phyloP scores from a whole-genome alignment of 2,797 vertebrate genomes.

The Chiloscyllium punctatum region DNA sequence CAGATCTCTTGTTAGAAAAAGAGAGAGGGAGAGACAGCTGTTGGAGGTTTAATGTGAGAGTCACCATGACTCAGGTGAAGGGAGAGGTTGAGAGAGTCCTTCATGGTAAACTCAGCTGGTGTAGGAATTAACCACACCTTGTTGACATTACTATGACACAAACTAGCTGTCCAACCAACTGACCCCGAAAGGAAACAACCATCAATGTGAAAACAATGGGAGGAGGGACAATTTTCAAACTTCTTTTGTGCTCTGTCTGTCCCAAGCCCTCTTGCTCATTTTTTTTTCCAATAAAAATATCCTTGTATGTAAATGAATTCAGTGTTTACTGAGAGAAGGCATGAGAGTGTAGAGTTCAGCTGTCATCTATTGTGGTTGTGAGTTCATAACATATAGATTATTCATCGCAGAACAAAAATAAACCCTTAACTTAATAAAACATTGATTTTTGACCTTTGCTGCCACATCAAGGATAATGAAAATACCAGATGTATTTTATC shows the following conservation, averaged over 20 bases:
- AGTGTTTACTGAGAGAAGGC: not conserved
- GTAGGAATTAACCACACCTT: no score
- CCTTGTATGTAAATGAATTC: not conserved
- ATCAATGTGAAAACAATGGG: not conserved
- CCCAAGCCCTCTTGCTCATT: not conserved
- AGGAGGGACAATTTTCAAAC: not conserved
- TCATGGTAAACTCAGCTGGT: no score
- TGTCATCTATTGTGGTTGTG: not conserved
- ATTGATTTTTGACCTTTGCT: conserved; percentile 6
- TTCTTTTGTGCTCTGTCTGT: not conserved
- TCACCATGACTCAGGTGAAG: no score
- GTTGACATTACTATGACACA: no score
- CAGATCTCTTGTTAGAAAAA: no score
- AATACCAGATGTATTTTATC: not conserved
- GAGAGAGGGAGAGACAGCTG: no score
- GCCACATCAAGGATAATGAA: not conserved
- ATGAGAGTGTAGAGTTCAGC: not conserved
- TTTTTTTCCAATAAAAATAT: not conserved
- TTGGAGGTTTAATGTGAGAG: no score
- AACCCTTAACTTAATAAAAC: conserved; percentile 2
- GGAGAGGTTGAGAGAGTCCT: no score
- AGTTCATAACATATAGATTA: not conserved
- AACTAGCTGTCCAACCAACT: no score
- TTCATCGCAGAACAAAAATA: not conserved
- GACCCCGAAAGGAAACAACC: not conserved